phyloP scores from a whole-genome alignment of 2,113 vertebrate genomes.

The Ptyas mucosa region DNA sequence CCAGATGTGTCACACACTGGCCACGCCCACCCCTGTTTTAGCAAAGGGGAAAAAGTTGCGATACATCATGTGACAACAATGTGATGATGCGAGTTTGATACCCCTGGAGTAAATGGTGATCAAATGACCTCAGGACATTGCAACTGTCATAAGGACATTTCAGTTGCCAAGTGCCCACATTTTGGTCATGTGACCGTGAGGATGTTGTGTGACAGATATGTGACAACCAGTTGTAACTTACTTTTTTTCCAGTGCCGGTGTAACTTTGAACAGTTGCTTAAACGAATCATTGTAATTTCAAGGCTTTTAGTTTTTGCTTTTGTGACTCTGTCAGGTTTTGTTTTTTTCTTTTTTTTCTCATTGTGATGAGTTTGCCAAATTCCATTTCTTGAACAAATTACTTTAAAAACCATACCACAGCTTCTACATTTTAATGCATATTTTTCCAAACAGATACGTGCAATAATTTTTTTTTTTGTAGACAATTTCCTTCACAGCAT shows the following conservation, averaged over 20 bases:
- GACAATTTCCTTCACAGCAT: background rate
- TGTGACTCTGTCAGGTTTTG: background rate
- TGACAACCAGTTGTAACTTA: background rate
- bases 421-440: background rate
- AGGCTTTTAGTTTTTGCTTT: background rate
- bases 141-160: background rate
- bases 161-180: background rate
- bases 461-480: background rate
- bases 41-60: too few relatives aligned
- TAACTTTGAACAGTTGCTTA: background rate
- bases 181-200: background rate
- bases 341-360: background rate
- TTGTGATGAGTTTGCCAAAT: background rate
- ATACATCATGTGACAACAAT: too few relatives aligned
- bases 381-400: background rate
- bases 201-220: background rate
- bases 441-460: background rate
- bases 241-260: background rate
- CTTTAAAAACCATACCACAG: background rate
- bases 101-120: background rate
- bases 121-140: background rate
- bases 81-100: too few relatives aligned
- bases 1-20: too few relatives aligned
- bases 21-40: too few relatives aligned
- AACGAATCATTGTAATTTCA: background rate